Evolutionary conservation across 37 sponge, comb jelly and placozoan species (phyloP).

Genomic region (Ephydatia muelleri): DNA sequence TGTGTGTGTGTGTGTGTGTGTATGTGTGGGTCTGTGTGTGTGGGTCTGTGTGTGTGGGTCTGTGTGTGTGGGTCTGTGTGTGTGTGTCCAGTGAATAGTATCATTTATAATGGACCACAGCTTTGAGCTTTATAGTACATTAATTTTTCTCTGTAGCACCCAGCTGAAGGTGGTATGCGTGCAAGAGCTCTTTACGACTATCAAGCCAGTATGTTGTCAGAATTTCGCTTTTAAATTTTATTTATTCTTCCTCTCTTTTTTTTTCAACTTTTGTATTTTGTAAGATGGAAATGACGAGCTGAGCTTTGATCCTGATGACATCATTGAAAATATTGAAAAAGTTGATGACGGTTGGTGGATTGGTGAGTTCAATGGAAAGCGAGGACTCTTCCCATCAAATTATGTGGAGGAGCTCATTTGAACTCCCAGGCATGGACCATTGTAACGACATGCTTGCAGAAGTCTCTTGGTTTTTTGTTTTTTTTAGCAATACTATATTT

Average conservation of each 20-base stretch:
- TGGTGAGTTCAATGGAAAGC: conserved; percentile 61
- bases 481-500: neutral
- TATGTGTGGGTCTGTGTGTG: conserved; percentile 29
- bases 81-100: neutral
- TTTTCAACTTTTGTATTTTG: neutral
- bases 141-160: neutral
- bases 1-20: conserved; percentile 16
- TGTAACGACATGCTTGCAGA: neutral
- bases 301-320: conserved; percentile 89
- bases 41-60: conserved; percentile 21
- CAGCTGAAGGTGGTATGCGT: conserved; percentile 41
- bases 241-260: neutral
- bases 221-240: neutral
- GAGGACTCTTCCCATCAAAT: conserved; percentile 75
- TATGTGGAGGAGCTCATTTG: conserved; percentile 77
- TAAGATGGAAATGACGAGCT: conserved; percentile 77
- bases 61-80: neutral
- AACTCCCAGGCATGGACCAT: neutral
- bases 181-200: conserved; percentile 88
- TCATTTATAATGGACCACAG: neutral
- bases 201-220: conserved; percentile 63
- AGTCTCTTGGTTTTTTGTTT: neutral
- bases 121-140: neutral
- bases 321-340: conserved; percentile 81
- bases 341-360: conserved; percentile 81